Conservation (phyloP, 2,113 vertebrate species). For the Sceloporus tristichus region DNA sequence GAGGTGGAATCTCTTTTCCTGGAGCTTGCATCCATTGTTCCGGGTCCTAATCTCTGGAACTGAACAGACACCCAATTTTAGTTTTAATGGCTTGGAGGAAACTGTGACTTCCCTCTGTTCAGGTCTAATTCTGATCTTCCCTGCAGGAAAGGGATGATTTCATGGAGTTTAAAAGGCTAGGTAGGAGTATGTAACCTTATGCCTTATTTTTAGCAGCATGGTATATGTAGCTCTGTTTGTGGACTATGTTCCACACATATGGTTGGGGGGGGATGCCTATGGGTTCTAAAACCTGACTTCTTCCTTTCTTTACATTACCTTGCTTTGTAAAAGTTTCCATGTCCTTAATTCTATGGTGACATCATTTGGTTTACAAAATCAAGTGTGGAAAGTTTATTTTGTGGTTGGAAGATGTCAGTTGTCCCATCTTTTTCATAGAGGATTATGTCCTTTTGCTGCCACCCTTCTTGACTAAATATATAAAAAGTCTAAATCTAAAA, state of each 20-base stretch:
- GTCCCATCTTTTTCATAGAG: neutral
- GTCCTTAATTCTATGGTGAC: neutral
- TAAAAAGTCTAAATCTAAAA: neutral
- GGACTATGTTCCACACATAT: neutral
- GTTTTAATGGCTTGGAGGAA: no score
- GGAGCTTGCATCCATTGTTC: no score
- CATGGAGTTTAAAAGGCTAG: constrained; percentile 19
- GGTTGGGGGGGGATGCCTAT: neutral
- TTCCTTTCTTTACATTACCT: neutral
- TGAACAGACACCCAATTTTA: no score
- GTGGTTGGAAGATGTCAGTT: neutral
- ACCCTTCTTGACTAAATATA: neutral
- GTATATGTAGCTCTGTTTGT: neutral
- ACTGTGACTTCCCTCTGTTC: no score
- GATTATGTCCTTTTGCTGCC: neutral
- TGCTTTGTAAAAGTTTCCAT: neutral
- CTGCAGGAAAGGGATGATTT: neutral
- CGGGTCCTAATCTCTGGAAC: no score
- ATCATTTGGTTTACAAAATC: neutral
- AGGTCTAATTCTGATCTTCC: no score
- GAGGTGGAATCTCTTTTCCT: no score
- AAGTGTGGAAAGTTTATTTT: neutral
- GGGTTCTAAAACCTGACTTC: neutral
- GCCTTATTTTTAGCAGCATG: constrained; percentile 7
- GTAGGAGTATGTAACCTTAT: constrained; percentile 8